These are phyloP conservation scores for Thamnaconus septentrionalis DNA, from an alignment of 2,113 vertebrate species.

Conservation along the genomic window DNA sequence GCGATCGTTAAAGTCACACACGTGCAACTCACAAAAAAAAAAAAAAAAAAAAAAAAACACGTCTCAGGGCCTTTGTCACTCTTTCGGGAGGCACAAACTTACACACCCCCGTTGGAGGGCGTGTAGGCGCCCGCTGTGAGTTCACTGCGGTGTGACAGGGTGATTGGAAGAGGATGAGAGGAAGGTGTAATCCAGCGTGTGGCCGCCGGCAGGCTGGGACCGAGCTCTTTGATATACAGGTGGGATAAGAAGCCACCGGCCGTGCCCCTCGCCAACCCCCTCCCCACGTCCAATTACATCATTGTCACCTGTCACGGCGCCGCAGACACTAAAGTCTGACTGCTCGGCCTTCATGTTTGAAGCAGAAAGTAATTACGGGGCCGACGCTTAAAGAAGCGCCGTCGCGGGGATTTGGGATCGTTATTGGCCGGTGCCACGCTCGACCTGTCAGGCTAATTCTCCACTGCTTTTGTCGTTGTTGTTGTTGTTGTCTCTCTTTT, in stretches of 20 bases:
- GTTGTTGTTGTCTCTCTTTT: constrained; percentile 1
- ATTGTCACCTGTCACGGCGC: constrained; percentile 25
- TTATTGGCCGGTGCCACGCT: constrained; percentile 41
- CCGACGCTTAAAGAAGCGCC: constrained; percentile 27
- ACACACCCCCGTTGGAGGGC: not conserved
- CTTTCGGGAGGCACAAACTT: not conserved
- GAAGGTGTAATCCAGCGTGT: constrained; percentile 17
- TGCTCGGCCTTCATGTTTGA: constrained; percentile 55
- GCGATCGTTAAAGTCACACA: constrained; percentile 11
- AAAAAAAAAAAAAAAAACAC: too few species aligned
- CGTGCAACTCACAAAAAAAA: not conserved
- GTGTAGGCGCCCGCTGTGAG: constrained; percentile 10
- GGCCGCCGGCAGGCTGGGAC: constrained; percentile 30
- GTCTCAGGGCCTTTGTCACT: not conserved
- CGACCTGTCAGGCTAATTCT: constrained; percentile 26
- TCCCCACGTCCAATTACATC: constrained; percentile 41
- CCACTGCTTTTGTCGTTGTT: constrained; percentile 12
- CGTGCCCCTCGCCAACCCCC: constrained; percentile 13
- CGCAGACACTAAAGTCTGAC: constrained; percentile 40
- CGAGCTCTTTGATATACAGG: constrained; percentile 56
- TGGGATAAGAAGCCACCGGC: not conserved
- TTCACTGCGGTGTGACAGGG: constrained; percentile 21
- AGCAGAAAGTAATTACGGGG: not conserved
- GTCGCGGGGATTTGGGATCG: constrained; percentile 24
- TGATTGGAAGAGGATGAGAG: constrained; percentile 33